A percentile compares a stretch with the other conserved stretches of the same genome.
These are phyloP conservation scores for Pao palembangensis DNA, from an alignment of 2,113 vertebrate species.

Conservation along the genomic window DNA sequence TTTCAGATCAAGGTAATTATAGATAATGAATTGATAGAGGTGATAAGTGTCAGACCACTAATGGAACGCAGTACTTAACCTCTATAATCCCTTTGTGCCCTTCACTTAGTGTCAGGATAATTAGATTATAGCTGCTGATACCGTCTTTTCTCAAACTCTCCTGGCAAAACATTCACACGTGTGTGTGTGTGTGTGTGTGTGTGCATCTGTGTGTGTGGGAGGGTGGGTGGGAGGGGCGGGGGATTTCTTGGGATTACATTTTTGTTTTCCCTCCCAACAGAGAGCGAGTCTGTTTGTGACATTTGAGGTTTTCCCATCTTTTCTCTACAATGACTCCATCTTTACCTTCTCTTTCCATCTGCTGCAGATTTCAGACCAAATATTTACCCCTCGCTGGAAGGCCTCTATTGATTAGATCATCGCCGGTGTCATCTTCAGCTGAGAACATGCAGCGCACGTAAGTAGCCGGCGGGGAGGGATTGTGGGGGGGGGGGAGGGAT, in stretches of 20 bases:
- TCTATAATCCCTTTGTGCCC: conserved; percentile 57
- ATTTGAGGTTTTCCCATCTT: neutral
- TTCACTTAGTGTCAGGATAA: conserved; percentile 67
- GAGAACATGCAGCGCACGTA: too few relatives aligned
- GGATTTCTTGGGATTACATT: conserved; percentile 20
- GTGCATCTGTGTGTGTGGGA: neutral
- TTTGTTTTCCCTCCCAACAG: too few relatives aligned
- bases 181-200: neutral
- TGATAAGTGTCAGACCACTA: conserved; percentile 58
- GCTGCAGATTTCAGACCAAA: too few relatives aligned
- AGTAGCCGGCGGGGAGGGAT: too few relatives aligned
- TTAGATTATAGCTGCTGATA: conserved; percentile 62
- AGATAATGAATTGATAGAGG: conserved; percentile 62
- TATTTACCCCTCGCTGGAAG: too few relatives aligned
- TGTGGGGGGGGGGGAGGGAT: too few relatives aligned
- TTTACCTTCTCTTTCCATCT: neutral
- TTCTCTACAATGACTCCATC: neutral
- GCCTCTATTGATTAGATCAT: too few relatives aligned
- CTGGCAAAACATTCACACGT: neutral
- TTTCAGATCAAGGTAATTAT: conserved; percentile 52
- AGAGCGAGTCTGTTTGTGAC: too few relatives aligned
- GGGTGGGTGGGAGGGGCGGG: too few relatives aligned
- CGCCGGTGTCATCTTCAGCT: too few relatives aligned
- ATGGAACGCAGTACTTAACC: conserved; percentile 68
- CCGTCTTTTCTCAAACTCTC: conserved; percentile 15